Evolutionary conservation across 2,797 vertebrate genomes (phyloP).

Genomic region (Dallia pectoralis): DNA sequence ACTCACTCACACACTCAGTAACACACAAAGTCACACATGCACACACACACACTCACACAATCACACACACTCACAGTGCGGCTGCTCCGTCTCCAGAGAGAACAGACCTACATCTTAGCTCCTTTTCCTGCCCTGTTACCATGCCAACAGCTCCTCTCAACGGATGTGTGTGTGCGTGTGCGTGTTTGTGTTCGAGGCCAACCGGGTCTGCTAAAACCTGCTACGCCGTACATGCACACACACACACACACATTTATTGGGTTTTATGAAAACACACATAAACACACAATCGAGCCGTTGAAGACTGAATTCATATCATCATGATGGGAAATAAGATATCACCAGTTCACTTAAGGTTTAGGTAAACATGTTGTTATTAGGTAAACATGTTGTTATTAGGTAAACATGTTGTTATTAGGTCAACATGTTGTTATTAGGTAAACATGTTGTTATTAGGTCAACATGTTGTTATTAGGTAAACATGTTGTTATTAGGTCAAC

Average conservation of each 20-base stretch:
- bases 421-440: too few relatives aligned
- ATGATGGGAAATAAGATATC: too few relatives aligned
- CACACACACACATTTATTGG: conserved; percentile 16
- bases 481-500: too few relatives aligned
- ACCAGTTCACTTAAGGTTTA: too few relatives aligned
- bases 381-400: too few relatives aligned
- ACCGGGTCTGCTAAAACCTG: not conserved
- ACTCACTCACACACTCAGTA: not conserved
- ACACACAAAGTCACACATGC: too few relatives aligned
- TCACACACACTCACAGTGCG: not conserved
- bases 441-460: too few relatives aligned
- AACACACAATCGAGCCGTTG: not conserved
- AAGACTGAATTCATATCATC: too few relatives aligned
- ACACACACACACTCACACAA: conserved; percentile 16
- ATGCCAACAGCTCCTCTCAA: conserved; percentile 76
- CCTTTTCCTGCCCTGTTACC: conserved; percentile 65
- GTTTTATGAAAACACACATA: not conserved
- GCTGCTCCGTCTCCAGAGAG: conserved; percentile 51
- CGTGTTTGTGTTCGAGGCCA: not conserved
- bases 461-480: too few relatives aligned
- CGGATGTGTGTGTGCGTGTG: conserved; percentile 62
- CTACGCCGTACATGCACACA: conserved; percentile 10
- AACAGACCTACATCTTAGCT: conserved; percentile 58
- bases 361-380: too few relatives aligned
- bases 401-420: too few relatives aligned